Conservation (phyloP, 2,113 vertebrate species). For the Misgurnus anguillicaudatus region DNA sequence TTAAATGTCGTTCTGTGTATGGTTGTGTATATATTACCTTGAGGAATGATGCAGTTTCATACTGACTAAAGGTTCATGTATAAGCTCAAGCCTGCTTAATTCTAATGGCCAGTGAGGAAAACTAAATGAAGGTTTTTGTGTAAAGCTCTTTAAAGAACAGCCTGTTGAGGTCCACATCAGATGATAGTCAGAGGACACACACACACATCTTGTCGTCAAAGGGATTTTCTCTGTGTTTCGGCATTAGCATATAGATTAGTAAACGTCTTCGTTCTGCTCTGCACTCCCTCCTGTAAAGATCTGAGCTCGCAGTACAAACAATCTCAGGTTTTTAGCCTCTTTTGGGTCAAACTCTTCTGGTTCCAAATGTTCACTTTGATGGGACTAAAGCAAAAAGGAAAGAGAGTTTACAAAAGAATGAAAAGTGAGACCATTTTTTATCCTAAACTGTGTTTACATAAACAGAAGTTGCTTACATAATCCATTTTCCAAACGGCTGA, state of each 20-base stretch:
- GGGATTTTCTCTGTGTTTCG: not conserved
- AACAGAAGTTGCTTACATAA: conserved; percentile 47
- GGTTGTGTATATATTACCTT: too few species aligned
- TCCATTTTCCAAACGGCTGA: conserved; percentile 42
- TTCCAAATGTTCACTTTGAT: conserved; percentile 37
- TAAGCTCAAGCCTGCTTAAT: too few species aligned
- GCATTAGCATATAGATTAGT: conserved; percentile 53
- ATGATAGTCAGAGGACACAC: not conserved
- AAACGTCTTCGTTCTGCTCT: not conserved
- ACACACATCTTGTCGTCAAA: conserved; percentile 9
- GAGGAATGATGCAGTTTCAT: too few species aligned
- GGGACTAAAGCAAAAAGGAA: conserved; percentile 25
- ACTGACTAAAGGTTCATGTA: too few species aligned
- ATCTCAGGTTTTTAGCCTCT: conserved; percentile 13
- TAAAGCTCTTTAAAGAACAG: too few species aligned
- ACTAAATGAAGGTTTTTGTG: too few species aligned
- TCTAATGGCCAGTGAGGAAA: too few species aligned
- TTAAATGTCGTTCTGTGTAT: too few species aligned
- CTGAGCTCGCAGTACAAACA: not conserved
- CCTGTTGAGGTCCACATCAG: not conserved
- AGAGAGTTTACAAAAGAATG: not conserved
- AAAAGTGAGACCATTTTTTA: not conserved
- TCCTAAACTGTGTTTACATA: conserved; percentile 38
- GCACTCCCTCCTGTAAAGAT: not conserved
- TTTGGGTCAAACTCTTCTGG: conserved; percentile 17